These are phyloP conservation scores for Drosophila cardini DNA, from an alignment of 1,140 invertebrate genomes.

Conservation along the genomic window DNA sequence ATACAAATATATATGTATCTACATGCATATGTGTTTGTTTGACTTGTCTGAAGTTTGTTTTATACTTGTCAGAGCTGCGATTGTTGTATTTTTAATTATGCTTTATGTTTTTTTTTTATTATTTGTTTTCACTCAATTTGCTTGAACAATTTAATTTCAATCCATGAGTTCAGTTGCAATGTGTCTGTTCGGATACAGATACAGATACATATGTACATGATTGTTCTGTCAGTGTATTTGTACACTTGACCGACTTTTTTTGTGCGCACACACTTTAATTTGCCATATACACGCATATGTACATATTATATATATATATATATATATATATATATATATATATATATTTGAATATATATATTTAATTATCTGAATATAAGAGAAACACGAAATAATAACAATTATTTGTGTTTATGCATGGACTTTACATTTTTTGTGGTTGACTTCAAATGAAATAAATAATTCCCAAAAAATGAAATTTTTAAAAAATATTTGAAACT, in stretches of 20 bases:
- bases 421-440: conserved; percentile 41
- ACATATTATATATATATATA: neutral
- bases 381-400: conserved; percentile 29
- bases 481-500: neutral
- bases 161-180: conserved; percentile 34
- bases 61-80: conserved; percentile 31
- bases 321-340: conserved; percentile 5
- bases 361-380: conserved; percentile 26
- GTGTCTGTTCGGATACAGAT: conserved; percentile 34
- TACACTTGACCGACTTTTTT: conserved; percentile 68
- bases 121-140: conserved; percentile 77
- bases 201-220: conserved; percentile 38
- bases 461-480: neutral
- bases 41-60: conserved; percentile 45
- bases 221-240: conserved; percentile 9
- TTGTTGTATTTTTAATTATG: conserved; percentile 65
- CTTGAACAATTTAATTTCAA: conserved; percentile 73
- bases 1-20: conserved; percentile 6
- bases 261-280: conserved; percentile 28
- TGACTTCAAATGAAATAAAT: conserved; percentile 10
- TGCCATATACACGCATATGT: conserved; percentile 40
- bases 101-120: conserved; percentile 43
- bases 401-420: conserved; percentile 64
- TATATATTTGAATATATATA: conserved; percentile 5
- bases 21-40: conserved; percentile 4